Conservation (phyloP, 2,888 invertebrate genomes). For the Polymixis flavicincta region DNA sequence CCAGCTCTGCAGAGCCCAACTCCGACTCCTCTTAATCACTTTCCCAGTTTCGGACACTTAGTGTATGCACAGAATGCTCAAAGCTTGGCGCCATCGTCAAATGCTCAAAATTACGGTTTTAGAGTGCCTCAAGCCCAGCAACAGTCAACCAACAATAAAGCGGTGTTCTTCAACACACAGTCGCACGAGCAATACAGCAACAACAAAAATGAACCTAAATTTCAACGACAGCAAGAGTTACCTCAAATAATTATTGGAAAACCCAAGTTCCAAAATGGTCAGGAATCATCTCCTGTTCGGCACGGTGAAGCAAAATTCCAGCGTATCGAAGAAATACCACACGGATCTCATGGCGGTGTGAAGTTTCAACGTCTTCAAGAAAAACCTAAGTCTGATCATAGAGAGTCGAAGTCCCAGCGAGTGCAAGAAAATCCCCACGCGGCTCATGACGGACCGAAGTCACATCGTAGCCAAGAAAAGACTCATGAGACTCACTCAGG, state of each 20-base stretch:
- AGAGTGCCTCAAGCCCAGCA: conserved; percentile 70
- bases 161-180: conserved; percentile 73
- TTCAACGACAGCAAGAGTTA: conserved; percentile 55
- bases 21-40: conserved; percentile 70
- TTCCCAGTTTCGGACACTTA: conserved; percentile 72
- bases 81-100: conserved; percentile 68
- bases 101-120: conserved; percentile 39
- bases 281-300: conserved; percentile 55
- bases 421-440: conserved; percentile 43
- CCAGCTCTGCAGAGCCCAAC: conserved; percentile 74
- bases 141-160: conserved; percentile 77
- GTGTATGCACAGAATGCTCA: conserved; percentile 76
- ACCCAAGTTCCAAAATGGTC: conserved; percentile 69
- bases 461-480: conserved; percentile 42
- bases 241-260: conserved; percentile 54
- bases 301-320: conserved; percentile 49
- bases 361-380: conserved; percentile 72
- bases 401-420: conserved; percentile 45
- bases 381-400: conserved; percentile 50
- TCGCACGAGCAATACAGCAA: conserved; percentile 69
- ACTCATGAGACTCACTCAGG: conserved; percentile 30
- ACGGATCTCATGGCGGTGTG: conserved; percentile 43
- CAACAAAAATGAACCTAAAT: conserved; percentile 67
- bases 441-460: conserved; percentile 24
- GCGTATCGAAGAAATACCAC: conserved; percentile 51